These are phyloP conservation scores for Dasyurus viverrinus DNA, from an alignment of 2,113 vertebrate species.

Conservation along the genomic window DNA sequence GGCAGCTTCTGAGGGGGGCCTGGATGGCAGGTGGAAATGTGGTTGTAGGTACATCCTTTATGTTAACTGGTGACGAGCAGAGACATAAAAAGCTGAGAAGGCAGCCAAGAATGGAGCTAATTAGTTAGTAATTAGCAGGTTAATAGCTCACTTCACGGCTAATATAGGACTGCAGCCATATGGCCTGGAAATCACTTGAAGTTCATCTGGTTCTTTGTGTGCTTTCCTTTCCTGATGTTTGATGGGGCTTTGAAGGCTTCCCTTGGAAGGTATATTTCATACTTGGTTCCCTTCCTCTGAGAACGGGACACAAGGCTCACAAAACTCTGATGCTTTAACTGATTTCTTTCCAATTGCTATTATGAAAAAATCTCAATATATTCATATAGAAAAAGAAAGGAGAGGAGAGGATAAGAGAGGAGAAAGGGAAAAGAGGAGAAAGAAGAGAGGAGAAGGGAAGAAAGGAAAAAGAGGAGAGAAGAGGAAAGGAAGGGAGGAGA, in stretches of 20 bases:
- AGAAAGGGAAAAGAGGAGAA: too few species aligned
- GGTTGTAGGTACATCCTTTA: constrained; percentile 1
- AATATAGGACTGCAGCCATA: constrained; percentile 1
- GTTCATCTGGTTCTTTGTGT: not conserved
- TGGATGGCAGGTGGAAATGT: not conserved
- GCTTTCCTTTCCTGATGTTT: not conserved
- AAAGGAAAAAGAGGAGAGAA: too few species aligned
- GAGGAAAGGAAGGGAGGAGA: too few species aligned
- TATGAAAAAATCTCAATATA: not conserved
- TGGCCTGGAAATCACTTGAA: not conserved
- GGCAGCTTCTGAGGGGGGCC: not conserved
- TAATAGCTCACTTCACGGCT: not conserved
- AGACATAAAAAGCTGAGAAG: not conserved
- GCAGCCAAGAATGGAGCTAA: not conserved
- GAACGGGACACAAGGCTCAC: not conserved
- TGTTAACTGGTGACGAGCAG: not conserved
- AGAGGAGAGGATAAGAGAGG: too few species aligned
- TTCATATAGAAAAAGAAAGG: too few species aligned
- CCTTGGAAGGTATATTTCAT: not conserved
- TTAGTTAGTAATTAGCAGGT: constrained; percentile 5
- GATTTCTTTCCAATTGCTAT: not conserved
- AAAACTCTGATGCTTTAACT: not conserved
- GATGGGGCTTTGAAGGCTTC: not conserved
- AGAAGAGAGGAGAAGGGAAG: not conserved
- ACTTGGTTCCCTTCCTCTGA: not conserved